Conservation (phyloP, 1,140 invertebrate species). For the Camponotus floridanus region DNA sequence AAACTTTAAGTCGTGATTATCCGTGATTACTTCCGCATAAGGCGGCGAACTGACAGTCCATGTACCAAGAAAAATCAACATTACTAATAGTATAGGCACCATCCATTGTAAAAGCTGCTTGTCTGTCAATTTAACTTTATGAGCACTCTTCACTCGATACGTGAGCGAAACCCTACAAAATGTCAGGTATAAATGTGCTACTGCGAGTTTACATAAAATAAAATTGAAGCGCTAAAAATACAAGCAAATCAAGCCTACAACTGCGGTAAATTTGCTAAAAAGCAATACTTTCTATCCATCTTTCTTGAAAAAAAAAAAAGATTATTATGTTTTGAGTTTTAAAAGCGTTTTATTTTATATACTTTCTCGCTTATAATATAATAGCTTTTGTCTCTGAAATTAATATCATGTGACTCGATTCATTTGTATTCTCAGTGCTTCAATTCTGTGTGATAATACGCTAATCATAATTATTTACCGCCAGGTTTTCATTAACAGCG, state of each 20-base stretch:
- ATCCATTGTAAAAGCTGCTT: slow-evolving; percentile 96
- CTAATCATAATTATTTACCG: slow-evolving; percentile 84
- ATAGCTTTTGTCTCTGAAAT: not conserved
- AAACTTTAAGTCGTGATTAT: slow-evolving; percentile 92
- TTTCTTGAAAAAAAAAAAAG: not conserved
- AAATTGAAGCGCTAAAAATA: not conserved
- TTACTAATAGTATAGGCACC: slow-evolving; percentile 94
- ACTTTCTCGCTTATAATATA: not conserved
- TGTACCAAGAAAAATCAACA: slow-evolving; percentile 94
- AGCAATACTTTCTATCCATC: not conserved
- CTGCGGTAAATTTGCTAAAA: not conserved
- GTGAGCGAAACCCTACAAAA: slow-evolving; percentile 93
- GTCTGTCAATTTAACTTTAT: slow-evolving; percentile 96
- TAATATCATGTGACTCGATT: not conserved
- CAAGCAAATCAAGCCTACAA: not conserved
- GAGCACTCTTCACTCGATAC: slow-evolving; percentile 97
- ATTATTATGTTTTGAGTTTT: not conserved
- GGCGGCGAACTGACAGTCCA: slow-evolving; percentile 96
- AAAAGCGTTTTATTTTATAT: not conserved
- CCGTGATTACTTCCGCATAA: slow-evolving; percentile 91
- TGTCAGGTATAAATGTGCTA: too few relatives aligned
- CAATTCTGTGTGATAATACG: not conserved
- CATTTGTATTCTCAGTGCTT: not conserved
- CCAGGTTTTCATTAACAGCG: slow-evolving; percentile 97
- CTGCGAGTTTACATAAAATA: too few relatives aligned